Evolutionary conservation across 2,797 vertebrate genomes (phyloP).

Genomic region (Nyctalus aviator): DNA sequence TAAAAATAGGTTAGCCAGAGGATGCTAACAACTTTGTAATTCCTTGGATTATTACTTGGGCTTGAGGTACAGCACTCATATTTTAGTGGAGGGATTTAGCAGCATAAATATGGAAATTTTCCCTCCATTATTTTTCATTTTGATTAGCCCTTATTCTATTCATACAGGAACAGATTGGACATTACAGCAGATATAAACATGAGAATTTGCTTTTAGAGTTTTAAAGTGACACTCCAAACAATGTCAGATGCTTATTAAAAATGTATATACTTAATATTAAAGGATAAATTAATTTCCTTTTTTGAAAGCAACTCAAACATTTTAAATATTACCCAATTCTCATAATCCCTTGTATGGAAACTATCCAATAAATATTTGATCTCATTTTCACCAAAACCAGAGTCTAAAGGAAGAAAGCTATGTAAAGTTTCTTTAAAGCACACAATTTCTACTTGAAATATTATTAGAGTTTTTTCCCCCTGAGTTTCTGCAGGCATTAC

Average conservation of each 20-base stretch:
- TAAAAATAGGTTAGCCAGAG: neutral
- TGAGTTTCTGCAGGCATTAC: neutral
- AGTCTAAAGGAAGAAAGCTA: slow-evolving; percentile 29
- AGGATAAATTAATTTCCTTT: slow-evolving; percentile 39
- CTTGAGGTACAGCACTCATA: neutral
- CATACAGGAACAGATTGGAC: neutral
- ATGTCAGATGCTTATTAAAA: slow-evolving; percentile 18
- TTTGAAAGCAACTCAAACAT: slow-evolving; percentile 9
- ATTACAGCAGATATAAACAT: neutral
- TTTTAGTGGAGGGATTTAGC: slow-evolving; percentile 25
- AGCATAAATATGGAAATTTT: slow-evolving; percentile 20
- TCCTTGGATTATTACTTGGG: neutral
- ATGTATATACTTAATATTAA: neutral
- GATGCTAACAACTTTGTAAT: neutral
- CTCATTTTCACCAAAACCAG: slow-evolving; percentile 39
- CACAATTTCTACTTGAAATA: slow-evolving; percentile 13
- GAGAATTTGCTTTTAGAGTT: slow-evolving; percentile 13
- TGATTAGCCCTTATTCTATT: slow-evolving; percentile 34
- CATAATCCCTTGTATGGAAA: slow-evolving; percentile 5
- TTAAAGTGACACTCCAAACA: slow-evolving; percentile 25
- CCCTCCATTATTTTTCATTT: slow-evolving; percentile 33
- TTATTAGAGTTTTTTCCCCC: neutral
- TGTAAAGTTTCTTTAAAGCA: slow-evolving; percentile 24
- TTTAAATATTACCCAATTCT: slow-evolving; percentile 3
- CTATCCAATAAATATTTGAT: slow-evolving; percentile 37